Evolutionary conservation across 2,888 invertebrate species (phyloP).

Genomic region (Pocota personata): DNA sequence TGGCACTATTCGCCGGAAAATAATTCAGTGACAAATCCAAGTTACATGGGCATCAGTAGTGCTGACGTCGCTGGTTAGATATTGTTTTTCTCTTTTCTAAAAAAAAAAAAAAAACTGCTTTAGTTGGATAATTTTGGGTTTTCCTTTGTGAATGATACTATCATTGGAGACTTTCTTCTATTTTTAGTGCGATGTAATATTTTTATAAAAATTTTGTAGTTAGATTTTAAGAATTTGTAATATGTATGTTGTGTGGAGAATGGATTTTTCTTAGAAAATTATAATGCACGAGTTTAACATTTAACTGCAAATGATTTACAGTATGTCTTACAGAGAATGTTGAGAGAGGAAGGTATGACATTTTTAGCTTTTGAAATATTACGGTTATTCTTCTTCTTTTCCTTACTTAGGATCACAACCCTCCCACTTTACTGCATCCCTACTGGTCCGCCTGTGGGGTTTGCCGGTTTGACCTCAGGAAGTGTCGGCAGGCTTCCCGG

Average conservation of each 20-base stretch:
- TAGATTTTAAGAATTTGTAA: conserved; percentile 24
- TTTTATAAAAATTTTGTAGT: conserved; percentile 36
- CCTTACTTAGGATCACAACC: too few relatives aligned
- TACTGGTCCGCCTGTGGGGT: too few relatives aligned
- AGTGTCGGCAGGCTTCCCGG: too few relatives aligned
- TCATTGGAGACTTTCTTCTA: conserved; percentile 5
- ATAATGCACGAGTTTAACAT: conserved; percentile 41
- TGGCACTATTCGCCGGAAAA: conserved; percentile 81
- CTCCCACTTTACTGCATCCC: too few relatives aligned
- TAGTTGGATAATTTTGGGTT: conserved; percentile 3
- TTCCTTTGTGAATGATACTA: conserved; percentile 32
- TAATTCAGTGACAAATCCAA: conserved; percentile 82
- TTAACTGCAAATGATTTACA: not conserved
- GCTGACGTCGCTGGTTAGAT: conserved; percentile 82
- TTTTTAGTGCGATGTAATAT: not conserved
- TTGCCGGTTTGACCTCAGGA: too few relatives aligned
- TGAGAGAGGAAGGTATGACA: not conserved
- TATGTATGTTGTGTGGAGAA: not conserved
- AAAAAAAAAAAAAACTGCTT: too few relatives aligned
- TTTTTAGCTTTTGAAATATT: not conserved
- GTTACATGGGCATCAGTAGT: conserved; percentile 82
- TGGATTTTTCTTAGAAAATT: conserved; percentile 3
- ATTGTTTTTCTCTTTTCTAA: conserved; percentile 17
- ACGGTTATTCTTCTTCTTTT: too few relatives aligned
- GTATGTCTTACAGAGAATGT: conserved; percentile 1